Evolutionary conservation across 1,140 invertebrate genomes (phyloP).

Genomic region (Popillia japonica): DNA sequence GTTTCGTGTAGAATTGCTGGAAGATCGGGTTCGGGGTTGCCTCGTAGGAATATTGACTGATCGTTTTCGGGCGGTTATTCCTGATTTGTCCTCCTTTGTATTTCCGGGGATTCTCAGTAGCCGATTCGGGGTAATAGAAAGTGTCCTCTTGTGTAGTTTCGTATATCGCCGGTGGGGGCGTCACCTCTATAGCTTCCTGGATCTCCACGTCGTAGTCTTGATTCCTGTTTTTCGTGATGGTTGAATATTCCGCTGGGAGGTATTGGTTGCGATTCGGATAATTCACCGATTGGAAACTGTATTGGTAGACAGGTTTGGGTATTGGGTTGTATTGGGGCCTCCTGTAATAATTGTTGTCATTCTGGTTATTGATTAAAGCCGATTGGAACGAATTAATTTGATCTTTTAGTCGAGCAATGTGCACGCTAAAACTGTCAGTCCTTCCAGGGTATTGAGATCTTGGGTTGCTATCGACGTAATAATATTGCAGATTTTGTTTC

Average conservation of each 20-base stretch:
- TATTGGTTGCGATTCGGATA: constrained; percentile 60
- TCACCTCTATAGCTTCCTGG: constrained; percentile 56
- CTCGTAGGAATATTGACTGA: constrained; percentile 54
- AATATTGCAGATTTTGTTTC: constrained; percentile 25
- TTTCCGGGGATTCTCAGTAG: constrained; percentile 39
- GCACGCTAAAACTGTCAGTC: constrained; percentile 54
- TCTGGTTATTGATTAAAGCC: background rate
- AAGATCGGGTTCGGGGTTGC: constrained; percentile 71
- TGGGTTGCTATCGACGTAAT: constrained; percentile 3
- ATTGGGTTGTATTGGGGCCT: constrained; percentile 57
- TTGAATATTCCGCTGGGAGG: constrained; percentile 25
- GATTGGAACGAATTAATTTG: constrained; percentile 46
- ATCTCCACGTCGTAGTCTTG: constrained; percentile 69
- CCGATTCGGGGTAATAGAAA: constrained; percentile 14
- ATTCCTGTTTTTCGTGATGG: constrained; percentile 40
- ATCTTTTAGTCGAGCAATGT: constrained; percentile 59
- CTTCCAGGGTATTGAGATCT: background rate
- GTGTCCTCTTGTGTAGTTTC: constrained; percentile 31
- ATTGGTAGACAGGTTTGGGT: constrained; percentile 69
- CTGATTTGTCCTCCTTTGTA: background rate
- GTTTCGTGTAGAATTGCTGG: constrained; percentile 74
- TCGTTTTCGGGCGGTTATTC: constrained; percentile 42
- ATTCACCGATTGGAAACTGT: constrained; percentile 66
- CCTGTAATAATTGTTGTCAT: background rate
- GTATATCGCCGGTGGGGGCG: constrained; percentile 46